Evolutionary conservation across 1,140 invertebrate species (phyloP), one percentile per base, ranked within the genome.

Genomic region (Sminthurides bifidus): DNA sequence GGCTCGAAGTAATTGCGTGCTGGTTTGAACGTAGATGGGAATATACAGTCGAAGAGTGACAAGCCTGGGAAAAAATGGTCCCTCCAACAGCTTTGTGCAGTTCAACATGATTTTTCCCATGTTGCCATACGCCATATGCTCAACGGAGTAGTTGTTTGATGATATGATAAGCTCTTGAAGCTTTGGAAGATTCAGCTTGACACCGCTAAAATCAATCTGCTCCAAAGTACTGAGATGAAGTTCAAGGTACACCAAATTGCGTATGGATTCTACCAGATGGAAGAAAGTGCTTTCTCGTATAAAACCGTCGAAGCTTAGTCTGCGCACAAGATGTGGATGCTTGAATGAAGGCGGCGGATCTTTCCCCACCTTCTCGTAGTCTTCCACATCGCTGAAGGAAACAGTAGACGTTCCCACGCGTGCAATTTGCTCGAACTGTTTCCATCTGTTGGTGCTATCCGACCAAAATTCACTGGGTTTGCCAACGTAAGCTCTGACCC

Each of bases 161-260:
- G 46, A 49, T 5, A 49, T 49, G 24, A 49, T 49, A 3, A 49
- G 17, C 24, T 49, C 46, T 49, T 49, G 46, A 17, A 49, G 31
- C 35, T 49, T 49, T 4, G 46, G 46, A n/a, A 49, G 35, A 21
- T 33, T 49, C 3, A 49, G 17, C 12, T 33, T 31, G 29, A 49
- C 46, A n/a, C 46, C 17, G 17, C 4, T 3, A 3, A 49, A 8
- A 19, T 49, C 46, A 24, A 49, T 33, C 4, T 33, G 14, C 24
- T 49, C 46, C 3, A 49, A 21, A 10, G 46, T 33, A 35, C 46
- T 49, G 15, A 49, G 29, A 35, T 49, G 46, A 3, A 49, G 21
- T 33, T 49, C 46, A 27, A 49, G 24, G 17, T 49, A 49, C 6
- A 21, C 46, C 35, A 49, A 26, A 33, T 49, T 49, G 3, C 26